Base-by-base conservation (phyloP, 2,113 vertebrate species). In the Cinclus mexicanus region DNA sequence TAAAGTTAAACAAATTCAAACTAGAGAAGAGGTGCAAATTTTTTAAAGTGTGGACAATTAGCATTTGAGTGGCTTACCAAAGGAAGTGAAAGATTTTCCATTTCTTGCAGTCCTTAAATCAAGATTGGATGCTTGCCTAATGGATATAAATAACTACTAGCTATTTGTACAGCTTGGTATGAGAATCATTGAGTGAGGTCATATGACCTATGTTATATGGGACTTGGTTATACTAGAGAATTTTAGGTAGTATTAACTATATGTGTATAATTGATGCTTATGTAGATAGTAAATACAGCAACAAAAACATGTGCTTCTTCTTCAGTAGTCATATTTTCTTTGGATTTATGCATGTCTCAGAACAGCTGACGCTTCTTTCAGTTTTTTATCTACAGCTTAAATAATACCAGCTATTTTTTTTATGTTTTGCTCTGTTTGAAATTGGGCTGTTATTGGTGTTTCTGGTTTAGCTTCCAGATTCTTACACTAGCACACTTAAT, bases 131-230 rank as follows among this genome's bases (percentile, higher is more conserved):
- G 49, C 70, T 42, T 96, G 95, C 95, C 94, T 77, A 47, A 65
- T 71, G 89, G 74, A 76, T 94, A 93, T 76, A 95, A 95, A 93
- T 93, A 94, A 95, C 92, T 88, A 67, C 92, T 77, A 83, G 93
- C 79, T 96, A 86, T 97, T 96, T 97, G 26, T 90, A 91, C 90
- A 96, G 92, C 94, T 94, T 96, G 79, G 39, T 96, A 47, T n/a
- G 88, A 70, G 75, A 77, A 77, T 83, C 47, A 65, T 42, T 63
- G 82, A 75, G 57, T 89, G 44, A 94, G 95, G 44, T 94, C 87
- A 78, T 96, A 80, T 83, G 93, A 79, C 64, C 50, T 86, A 44
- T 61, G 68, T 88, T 93, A 60, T 18, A 49, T 39, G 23, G 39
- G 7, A 52, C n/a, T 61, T 71, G 33, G 72, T 75, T 80, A 53